phyloP scores from a whole-genome alignment of 2,797 vertebrate genomes.

The Coregonus suidteri region DNA sequence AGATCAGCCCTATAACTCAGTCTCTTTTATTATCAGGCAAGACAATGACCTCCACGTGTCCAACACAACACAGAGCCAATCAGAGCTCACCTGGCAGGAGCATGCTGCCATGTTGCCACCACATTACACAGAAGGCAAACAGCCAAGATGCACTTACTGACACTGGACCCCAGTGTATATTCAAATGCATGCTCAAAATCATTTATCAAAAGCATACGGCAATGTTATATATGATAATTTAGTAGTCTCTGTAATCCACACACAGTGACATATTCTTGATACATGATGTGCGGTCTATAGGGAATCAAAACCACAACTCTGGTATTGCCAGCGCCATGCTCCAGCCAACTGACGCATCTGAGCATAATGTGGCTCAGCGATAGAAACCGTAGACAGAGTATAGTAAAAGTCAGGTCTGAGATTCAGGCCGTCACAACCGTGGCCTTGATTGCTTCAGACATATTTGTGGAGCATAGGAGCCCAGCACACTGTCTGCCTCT shows the following conservation, averaged over 20 bases:
- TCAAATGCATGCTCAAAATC: conserved; percentile 10
- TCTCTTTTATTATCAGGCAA: conserved; percentile 11
- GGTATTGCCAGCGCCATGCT: neutral
- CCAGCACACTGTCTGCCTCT: neutral
- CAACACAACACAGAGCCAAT: conserved; percentile 5
- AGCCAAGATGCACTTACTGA: neutral
- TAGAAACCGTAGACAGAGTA: neutral
- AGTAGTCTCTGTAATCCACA: no score
- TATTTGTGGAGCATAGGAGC: conserved; percentile 4
- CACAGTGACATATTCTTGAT: neutral
- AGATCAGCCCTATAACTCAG: conserved; percentile 6
- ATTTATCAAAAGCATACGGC: neutral
- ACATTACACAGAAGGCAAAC: neutral
- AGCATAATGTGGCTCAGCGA: neutral
- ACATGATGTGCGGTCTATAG: neutral
- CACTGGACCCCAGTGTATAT: neutral
- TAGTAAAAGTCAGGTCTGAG: neutral
- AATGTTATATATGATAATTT: neutral
- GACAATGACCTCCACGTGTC: neutral
- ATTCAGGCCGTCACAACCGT: conserved; percentile 4
- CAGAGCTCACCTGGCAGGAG: conserved; percentile 1
- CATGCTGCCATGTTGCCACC: neutral
- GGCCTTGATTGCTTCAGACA: conserved; percentile 2
- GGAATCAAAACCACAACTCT: neutral
- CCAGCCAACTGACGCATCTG: neutral